These are phyloP conservation scores for Bombus terrestris DNA, from an alignment of 1,140 invertebrate species.

Conservation along the genomic window DNA sequence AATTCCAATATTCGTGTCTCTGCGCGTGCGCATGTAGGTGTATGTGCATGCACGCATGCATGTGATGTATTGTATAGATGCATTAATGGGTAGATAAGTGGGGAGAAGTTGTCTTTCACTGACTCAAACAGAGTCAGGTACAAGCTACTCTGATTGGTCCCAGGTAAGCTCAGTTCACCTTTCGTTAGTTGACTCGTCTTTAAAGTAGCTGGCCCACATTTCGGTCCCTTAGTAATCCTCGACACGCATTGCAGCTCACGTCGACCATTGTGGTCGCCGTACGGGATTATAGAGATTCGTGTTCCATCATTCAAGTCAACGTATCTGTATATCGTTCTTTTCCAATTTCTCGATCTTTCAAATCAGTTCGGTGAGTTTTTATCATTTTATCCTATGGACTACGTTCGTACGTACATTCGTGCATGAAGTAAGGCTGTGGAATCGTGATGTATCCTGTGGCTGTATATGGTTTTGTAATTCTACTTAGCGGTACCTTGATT, in stretches of 20 bases:
- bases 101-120: slow-evolving; percentile 56
- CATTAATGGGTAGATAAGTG: slow-evolving; percentile 43
- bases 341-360: not conserved
- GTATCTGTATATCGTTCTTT: not conserved
- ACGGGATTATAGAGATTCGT: not conserved
- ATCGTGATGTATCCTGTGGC: too few species aligned
- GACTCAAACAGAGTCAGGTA: slow-evolving; percentile 58
- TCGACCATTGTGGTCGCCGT: not conserved
- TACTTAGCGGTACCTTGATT: too few species aligned
- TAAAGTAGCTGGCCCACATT: slow-evolving; percentile 32
- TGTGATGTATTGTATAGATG: not conserved
- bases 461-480: too few species aligned
- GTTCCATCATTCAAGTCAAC: not conserved
- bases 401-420: too few species aligned
- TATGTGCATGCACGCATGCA: too few species aligned
- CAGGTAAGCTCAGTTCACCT: slow-evolving; percentile 64
- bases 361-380: not conserved
- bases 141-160: slow-evolving; percentile 65
- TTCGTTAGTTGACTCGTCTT: slow-evolving; percentile 48
- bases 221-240: slow-evolving; percentile 34
- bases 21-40: too few species aligned
- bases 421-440: too few species aligned
- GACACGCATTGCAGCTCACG: slow-evolving; percentile 17
- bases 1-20: too few species aligned
- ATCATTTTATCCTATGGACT: not conserved